Percentiles rank a stretch among this genome's conserved stretches.
Conservation (phyloP, 2,113 vertebrate species). For the Porphyrio hochstetteri region DNA sequence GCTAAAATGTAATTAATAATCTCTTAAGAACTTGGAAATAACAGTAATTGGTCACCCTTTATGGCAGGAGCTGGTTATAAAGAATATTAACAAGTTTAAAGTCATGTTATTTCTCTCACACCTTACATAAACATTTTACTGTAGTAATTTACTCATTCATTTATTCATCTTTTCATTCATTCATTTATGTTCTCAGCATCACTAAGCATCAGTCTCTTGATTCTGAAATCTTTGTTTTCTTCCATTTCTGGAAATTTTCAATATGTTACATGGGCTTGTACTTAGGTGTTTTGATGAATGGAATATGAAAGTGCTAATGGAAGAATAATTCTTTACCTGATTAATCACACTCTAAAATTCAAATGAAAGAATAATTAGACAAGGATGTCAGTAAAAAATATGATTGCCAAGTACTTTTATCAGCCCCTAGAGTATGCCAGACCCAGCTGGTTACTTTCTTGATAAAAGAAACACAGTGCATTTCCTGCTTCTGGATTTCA, state of each 20-base stretch:
- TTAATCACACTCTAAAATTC: background rate
- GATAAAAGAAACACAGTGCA: background rate
- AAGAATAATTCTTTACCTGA: slow-evolving; percentile 5
- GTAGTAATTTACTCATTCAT: background rate
- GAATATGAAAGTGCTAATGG: background rate
- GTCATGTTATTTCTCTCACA: background rate
- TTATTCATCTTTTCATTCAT: background rate
- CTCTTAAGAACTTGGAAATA: slow-evolving; percentile 5
- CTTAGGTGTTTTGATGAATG: background rate
- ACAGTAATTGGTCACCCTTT: background rate
- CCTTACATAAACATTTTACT: background rate
- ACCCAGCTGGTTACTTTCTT: background rate
- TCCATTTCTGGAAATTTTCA: background rate
- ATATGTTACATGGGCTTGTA: background rate
- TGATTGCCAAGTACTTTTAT: background rate
- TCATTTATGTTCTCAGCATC: background rate
- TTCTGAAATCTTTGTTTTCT: background rate
- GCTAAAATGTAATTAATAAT: slow-evolving; percentile 37
- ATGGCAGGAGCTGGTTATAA: background rate
- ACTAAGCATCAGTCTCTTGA: background rate
- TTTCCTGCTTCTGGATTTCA: background rate
- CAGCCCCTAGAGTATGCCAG: background rate
- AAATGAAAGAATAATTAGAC: background rate
- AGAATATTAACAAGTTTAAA: background rate
- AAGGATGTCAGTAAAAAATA: background rate